These are phyloP conservation scores for Tachycineta bicolor DNA, from an alignment of 2,113 vertebrate species.

Conservation along the genomic window DNA sequence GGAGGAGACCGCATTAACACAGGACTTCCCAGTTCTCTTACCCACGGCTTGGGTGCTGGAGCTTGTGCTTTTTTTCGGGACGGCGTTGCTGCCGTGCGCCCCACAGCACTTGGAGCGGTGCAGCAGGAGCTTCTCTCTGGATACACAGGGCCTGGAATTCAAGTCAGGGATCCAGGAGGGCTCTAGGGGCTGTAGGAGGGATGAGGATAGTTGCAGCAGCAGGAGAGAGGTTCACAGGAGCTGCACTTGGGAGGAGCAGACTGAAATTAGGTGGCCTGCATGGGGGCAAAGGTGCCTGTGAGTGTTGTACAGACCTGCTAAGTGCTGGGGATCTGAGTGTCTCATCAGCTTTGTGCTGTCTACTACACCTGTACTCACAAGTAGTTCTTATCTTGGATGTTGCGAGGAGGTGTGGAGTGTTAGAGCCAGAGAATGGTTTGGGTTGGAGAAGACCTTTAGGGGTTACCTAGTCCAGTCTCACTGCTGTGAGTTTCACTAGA, in stretches of 20 bases:
- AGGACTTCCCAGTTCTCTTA: neutral
- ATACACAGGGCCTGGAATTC: neutral
- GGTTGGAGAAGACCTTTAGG: neutral
- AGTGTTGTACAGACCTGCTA: neutral
- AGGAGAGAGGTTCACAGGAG: neutral
- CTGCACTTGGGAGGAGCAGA: neutral
- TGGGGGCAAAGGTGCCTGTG: neutral
- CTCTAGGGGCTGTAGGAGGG: neutral
- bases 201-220: neutral
- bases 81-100: fast-evolving
- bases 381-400: neutral
- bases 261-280: neutral
- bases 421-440: neutral
- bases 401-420: neutral
- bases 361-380: neutral
- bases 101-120: neutral
- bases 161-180: neutral
- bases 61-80: neutral
- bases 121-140: neutral
- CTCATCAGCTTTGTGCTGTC: neutral
- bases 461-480: neutral
- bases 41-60: neutral
- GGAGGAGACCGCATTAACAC: neutral
- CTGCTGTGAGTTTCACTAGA: neutral
- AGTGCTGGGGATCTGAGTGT: fast-evolving